Evolutionary conservation across 2,797 vertebrate genomes (phyloP), one percentile per base, ranked within the genome.

Genomic region (Urosaurus nigricauda): DNA sequence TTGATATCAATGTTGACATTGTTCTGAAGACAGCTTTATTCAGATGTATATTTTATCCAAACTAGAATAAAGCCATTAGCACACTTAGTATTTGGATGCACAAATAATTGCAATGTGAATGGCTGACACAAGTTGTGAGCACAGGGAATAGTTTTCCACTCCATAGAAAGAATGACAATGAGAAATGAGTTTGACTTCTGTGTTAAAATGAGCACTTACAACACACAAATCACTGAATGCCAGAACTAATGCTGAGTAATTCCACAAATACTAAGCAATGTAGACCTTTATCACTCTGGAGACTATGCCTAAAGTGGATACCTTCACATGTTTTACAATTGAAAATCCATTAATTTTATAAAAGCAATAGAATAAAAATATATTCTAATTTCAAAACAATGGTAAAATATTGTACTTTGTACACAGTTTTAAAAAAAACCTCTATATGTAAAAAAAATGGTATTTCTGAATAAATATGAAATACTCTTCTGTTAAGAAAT

Each of bases 41-140:
- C 93, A 96, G 93, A 97, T 98, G 97, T 97, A 96, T 96, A 97
- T 97, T 97, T 97, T 96, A 96, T 97, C 94, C 88, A 12, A 85
- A 92, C 94, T 95, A 94, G 94, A 97, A 97, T 95, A 96, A 97
- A 96, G 94, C 95, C 91, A 95, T 96, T 97, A 96, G 96, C 97
- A 98, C 97, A 97, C 90, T 7, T 24, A 81, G 84, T 9, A 95
- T 96, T 96, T 96, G 91, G 77, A 90, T 95, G 90, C 92, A 96
- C 87, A 40, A 94, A 97, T 97, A 97, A 98, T 98, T 97, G 95
- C 93, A 91, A 47, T 85, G 90, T 85, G 92, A 96, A 91, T 87
- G 93, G 90, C 83, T 91, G 83, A 90, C 87, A 65, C 94, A 94
- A 95, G 93, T 94, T 91, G 70, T 83, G 90, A 51, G 93, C 85